These are phyloP conservation scores for Morus bassanus DNA, from an alignment of 2,797 vertebrate genomes.

Conservation along the genomic window DNA sequence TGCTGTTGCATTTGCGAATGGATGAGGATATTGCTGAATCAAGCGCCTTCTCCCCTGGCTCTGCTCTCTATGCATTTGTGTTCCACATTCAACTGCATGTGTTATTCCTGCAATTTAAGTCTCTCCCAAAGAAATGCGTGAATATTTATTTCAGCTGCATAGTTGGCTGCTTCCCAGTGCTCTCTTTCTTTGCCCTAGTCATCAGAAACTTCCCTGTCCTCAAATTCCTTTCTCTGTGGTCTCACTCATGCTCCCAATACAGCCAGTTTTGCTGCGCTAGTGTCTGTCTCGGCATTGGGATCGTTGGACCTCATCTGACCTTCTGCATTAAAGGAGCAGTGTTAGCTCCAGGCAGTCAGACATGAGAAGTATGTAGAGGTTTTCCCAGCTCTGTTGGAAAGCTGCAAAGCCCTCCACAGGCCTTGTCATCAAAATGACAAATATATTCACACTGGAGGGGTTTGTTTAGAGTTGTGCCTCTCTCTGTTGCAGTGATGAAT, in stretches of 20 bases:
- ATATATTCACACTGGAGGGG: background rate
- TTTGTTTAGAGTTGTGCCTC: conserved; percentile 3
- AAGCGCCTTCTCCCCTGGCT: background rate
- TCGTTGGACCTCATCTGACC: conserved; percentile 33
- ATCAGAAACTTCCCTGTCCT: conserved; percentile 51
- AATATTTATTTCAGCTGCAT: conserved; percentile 33
- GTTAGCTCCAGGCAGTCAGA: conserved; percentile 54
- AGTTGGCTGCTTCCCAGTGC: conserved; percentile 38
- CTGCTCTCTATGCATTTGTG: background rate
- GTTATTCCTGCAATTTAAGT: conserved; percentile 44
- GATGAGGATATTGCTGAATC: background rate
- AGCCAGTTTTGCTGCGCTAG: conserved; percentile 50
- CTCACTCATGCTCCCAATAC: conserved; percentile 16
- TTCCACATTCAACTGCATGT: conserved; percentile 4
- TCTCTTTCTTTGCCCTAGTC: conserved; percentile 33
- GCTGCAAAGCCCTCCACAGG: background rate
- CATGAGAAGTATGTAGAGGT: conserved; percentile 33
- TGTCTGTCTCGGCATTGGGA: conserved; percentile 32
- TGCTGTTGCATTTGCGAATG: background rate
- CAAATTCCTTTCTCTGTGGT: conserved; percentile 59
- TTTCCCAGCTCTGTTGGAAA: conserved; percentile 2
- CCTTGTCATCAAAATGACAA: conserved; percentile 24
- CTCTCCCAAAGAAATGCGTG: background rate
- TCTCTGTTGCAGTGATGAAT: background rate
- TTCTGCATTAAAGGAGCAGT: conserved; percentile 33